Percentiles rank a stretch among this genome's conserved stretches.
Conservation (phyloP, 64 coral and sea anemone genomes). For the Montipora capricornis region DNA sequence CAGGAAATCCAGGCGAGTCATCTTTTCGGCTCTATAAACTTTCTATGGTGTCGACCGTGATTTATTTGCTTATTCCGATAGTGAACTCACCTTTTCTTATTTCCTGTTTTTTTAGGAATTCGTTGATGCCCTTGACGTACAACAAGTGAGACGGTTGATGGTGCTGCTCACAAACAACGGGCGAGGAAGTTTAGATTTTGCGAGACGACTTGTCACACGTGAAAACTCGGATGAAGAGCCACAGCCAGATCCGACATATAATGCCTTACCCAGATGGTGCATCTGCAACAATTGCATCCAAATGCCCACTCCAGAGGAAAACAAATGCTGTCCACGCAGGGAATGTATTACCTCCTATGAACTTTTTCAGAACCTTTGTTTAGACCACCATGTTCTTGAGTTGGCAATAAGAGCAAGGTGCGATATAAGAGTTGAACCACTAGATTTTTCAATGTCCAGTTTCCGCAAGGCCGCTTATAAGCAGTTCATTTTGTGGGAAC, state of each 20-base stretch:
- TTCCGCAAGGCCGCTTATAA: background rate
- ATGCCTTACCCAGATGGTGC: background rate
- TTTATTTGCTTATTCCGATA: background rate
- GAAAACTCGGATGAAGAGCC: background rate
- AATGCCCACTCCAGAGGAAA: background rate
- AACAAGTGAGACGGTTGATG: background rate
- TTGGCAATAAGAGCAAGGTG: too few relatives aligned
- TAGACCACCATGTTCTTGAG: too few relatives aligned
- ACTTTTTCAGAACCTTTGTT: too few relatives aligned
- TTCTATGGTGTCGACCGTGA: too few relatives aligned
- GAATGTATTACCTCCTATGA: background rate
- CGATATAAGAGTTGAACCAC: too few relatives aligned
- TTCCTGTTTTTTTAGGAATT: background rate
- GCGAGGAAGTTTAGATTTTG: background rate
- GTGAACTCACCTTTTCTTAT: background rate
- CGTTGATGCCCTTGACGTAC: background rate
- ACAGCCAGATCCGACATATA: background rate
- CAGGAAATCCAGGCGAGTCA: background rate
- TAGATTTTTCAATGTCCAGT: background rate
- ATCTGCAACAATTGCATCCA: background rate
- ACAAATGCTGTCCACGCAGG: background rate
- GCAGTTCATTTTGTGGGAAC: conserved; percentile 16
- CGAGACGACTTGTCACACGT: background rate
- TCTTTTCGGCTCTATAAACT: background rate
- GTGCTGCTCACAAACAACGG: background rate